Base-by-base conservation (phyloP, 1,140 invertebrate species). In the Lordiphosa stackelbergi region DNA sequence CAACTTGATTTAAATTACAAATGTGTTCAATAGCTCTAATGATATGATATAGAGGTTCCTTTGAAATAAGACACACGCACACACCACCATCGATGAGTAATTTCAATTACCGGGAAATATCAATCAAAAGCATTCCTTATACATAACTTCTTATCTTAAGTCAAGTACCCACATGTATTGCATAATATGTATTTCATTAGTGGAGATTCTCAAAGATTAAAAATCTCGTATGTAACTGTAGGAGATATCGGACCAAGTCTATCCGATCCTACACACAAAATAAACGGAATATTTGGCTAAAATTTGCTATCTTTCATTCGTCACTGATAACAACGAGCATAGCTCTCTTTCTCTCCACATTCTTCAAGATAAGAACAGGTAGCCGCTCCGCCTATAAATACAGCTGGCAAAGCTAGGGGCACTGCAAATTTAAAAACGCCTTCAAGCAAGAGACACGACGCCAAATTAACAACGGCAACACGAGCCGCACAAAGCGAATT, bases 401-500 rank as follows among this genome's bases (percentile, higher is more conserved):
- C 35, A 13, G 58, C 45, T 11, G 12, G 6, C 7, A 24, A 24
- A 24, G 22, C 3, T 1, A 16, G 19, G 45, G 7, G 13, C 6
- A 11, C 40, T 19, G 60, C 61, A 83, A 83, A 83, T 62, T 51
- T 47, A 24, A 69, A 77, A 70, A 8, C 40, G 36, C 9, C 55
- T 51, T 53, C 71, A 58, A 79, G 10, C 59, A 63, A 75, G 52
- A 53, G 49, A 79, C 54, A 71, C 19, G 45, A 55, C 41, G 45
- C 36, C 47, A 64, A 43, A 45, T 10, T 22, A 62, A 51, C 42
- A 45, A 60, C 77, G 68, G 77, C 77, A 57, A 69, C 62, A 60
- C 42, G 55, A 46, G 68, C 66, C 56, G 75, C 28, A 46, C 40
- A 69, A 73, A 69, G 65, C 60, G 61, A 71, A 61, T 83, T 83